Evolutionary conservation across 2,888 invertebrate genomes (phyloP).

Genomic region (Crepidodera aurea): DNA sequence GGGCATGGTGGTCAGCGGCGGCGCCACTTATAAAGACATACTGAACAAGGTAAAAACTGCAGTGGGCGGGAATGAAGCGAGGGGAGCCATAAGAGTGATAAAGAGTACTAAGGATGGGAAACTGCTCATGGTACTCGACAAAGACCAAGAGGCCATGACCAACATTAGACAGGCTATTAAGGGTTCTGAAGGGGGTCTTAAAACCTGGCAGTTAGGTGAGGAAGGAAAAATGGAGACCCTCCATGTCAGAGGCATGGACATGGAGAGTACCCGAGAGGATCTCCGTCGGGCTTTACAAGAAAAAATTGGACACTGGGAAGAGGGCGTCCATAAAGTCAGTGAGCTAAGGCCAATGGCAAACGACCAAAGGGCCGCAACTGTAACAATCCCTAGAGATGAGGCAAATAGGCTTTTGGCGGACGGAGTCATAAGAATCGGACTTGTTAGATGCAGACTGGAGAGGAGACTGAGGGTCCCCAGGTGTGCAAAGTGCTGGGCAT

Average conservation of each 20-base stretch:
- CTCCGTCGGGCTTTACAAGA: background rate
- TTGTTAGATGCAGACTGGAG: background rate
- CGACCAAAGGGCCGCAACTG: background rate
- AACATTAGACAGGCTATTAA: background rate
- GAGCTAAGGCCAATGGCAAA: background rate
- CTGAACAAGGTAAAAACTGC: background rate
- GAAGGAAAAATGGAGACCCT: background rate
- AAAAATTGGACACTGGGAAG: background rate
- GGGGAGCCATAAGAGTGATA: background rate
- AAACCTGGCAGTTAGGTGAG: background rate
- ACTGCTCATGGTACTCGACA: background rate
- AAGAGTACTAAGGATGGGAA: background rate
- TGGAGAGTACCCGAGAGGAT: background rate
- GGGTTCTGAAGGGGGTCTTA: background rate
- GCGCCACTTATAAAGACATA: background rate
- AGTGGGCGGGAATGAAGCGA: background rate
- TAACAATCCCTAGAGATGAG: background rate
- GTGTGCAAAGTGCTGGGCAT: background rate
- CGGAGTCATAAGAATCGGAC: background rate
- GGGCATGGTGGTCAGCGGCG: background rate
- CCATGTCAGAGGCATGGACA: background rate
- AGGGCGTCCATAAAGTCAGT: background rate
- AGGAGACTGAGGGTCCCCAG: background rate
- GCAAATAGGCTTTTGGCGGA: background rate
- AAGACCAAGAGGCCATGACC: background rate